Conservation (phyloP, 2,113 vertebrate species). For the Psittacara wagleri region DNA sequence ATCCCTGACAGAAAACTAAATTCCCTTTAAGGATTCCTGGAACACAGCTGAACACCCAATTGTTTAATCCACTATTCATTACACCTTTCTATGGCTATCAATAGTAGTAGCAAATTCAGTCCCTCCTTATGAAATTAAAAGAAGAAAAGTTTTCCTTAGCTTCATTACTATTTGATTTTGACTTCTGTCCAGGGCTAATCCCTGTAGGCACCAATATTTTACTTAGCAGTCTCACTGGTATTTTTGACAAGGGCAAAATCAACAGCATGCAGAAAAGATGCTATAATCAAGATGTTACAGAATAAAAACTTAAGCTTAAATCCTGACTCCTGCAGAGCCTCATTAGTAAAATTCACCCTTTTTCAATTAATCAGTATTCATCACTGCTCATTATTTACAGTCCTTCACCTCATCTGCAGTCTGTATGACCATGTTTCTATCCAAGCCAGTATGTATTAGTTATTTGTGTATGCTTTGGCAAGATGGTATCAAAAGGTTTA, state of each 20-base stretch:
- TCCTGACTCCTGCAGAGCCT: not conserved
- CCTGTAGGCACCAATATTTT: not conserved
- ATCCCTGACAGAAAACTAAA: not conserved
- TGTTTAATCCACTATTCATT: not conserved
- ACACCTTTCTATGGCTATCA: not conserved
- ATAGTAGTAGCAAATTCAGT: not conserved
- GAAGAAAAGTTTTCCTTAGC: not conserved
- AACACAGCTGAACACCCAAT: not conserved
- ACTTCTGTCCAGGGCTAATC: not conserved
- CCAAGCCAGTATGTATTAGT: not conserved
- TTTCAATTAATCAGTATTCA: not conserved
- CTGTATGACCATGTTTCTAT: not conserved
- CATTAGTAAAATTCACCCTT: not conserved
- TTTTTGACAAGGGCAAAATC: not conserved
- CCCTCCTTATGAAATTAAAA: not conserved
- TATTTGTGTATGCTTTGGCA: not conserved
- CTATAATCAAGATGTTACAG: conserved; percentile 11
- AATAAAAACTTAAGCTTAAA: conserved; percentile 9
- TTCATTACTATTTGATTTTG: not conserved
- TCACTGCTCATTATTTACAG: conserved; percentile 15
- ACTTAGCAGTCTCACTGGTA: not conserved
- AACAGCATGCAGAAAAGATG: not conserved
- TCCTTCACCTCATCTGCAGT: not conserved
- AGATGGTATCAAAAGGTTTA: conserved; percentile 25
- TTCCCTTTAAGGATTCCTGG: not conserved